phyloP scores from a whole-genome alignment of 2,797 vertebrate species.

The Tokudaia tokunoshimensis region DNA sequence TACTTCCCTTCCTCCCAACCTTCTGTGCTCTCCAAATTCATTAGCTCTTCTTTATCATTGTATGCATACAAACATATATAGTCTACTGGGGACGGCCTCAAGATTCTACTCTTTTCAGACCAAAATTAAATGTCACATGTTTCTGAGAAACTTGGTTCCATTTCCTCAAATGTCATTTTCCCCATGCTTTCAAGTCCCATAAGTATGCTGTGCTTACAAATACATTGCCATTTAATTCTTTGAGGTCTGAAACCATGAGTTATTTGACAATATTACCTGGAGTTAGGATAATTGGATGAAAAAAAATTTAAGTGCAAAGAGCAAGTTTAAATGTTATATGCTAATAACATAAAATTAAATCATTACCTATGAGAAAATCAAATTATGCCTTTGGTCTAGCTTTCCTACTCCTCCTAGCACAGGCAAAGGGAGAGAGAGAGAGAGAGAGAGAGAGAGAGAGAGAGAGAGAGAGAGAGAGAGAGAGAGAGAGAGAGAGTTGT shows the following conservation, averaged over 20 bases:
- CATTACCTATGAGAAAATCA: slow-evolving; percentile 16
- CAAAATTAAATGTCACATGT: slow-evolving; percentile 33
- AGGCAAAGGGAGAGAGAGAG: background rate
- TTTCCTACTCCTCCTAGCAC: background rate
- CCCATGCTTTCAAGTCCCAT: background rate
- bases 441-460: background rate
- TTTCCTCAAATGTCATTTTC: slow-evolving; percentile 40
- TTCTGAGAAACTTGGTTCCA: slow-evolving; percentile 1
- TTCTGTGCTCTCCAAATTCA: background rate
- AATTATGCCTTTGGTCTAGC: slow-evolving; percentile 21
- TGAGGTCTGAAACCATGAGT: background rate
- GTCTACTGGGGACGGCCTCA: background rate
- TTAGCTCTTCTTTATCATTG: background rate
- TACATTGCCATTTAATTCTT: background rate
- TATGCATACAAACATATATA: background rate
- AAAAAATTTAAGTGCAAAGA: slow-evolving; percentile 25
- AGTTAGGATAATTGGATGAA: background rate
- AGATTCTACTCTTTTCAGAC: background rate
- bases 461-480: background rate
- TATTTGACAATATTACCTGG: slow-evolving; percentile 23
- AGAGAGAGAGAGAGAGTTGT: background rate
- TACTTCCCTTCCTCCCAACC: background rate
- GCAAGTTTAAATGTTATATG: slow-evolving; percentile 9
- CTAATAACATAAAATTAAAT: slow-evolving; percentile 47
- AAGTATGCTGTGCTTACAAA: background rate